Percentiles rank a stretch among this genome's conserved stretches.
Evolutionary conservation across 2,888 invertebrate genomes (phyloP).

Genomic region (Oscheius sp.): DNA sequence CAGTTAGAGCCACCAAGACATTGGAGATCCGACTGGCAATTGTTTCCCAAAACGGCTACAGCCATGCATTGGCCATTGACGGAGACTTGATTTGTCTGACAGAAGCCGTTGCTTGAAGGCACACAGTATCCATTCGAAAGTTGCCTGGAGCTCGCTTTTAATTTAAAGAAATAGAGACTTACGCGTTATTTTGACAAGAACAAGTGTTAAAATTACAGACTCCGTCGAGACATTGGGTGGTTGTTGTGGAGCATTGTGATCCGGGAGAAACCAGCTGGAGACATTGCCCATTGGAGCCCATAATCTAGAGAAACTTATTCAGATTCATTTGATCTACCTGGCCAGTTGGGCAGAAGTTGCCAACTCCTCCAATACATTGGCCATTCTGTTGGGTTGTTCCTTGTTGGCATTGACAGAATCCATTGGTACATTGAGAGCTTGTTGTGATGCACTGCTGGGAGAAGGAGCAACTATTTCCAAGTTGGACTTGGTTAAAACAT

Average conservation of each 20-base stretch:
- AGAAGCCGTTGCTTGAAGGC: slow-evolving; percentile 2
- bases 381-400: not conserved
- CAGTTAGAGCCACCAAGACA: slow-evolving; percentile 15
- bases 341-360: not conserved
- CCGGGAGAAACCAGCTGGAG: not conserved
- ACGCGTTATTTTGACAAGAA: slow-evolving; percentile 3
- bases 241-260: not conserved
- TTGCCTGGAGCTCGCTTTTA: not conserved
- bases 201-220: not conserved
- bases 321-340: not conserved
- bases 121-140: slow-evolving; percentile 3
- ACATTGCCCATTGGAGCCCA: not conserved
- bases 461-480: not conserved
- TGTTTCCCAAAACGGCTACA: not conserved
- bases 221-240: not conserved
- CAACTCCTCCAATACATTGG: not conserved
- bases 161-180: not conserved
- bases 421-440: slow-evolving; percentile 14
- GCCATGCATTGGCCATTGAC: slow-evolving; percentile 17
- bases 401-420: slow-evolving; percentile 3
- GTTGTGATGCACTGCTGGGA: slow-evolving; percentile 16
- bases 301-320: not conserved
- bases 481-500: not conserved
- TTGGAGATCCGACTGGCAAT: slow-evolving; percentile 2
- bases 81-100: not conserved